A percentile compares a stretch with the other conserved stretches of the same genome.
phyloP scores from a whole-genome alignment of 2,113 vertebrate species.

The Ctenomys sociabilis region DNA sequence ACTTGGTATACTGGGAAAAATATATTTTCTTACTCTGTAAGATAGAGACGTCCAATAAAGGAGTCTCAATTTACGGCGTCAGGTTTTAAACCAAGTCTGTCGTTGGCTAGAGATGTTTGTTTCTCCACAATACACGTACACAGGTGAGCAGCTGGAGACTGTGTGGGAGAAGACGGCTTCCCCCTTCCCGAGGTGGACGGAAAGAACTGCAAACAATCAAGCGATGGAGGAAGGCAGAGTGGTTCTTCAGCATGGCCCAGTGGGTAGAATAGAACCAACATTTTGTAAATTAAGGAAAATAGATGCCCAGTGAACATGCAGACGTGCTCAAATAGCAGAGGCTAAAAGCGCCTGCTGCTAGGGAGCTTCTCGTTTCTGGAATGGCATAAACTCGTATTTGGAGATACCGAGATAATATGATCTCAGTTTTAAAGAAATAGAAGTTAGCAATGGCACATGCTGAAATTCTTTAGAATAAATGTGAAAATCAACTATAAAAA shows the following conservation, averaged over 20 bases:
- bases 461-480: slow-evolving; percentile 10
- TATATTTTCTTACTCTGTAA: slow-evolving; percentile 2
- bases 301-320: neutral
- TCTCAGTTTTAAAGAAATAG: slow-evolving; percentile 5
- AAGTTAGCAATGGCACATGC: neutral
- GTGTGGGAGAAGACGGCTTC: neutral
- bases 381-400: neutral
- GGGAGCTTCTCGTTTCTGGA: neutral
- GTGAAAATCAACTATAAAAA: neutral
- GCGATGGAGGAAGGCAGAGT: neutral
- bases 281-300: neutral
- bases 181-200: neutral
- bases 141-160: neutral
- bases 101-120: neutral
- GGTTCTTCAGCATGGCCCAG: neutral
- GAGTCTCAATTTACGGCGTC: neutral
- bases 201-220: neutral
- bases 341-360: neutral
- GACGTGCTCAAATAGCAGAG: neutral
- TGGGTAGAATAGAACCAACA: neutral
- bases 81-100: neutral
- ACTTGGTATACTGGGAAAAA: slow-evolving; percentile 33
- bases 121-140: neutral
- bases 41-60: neutral
- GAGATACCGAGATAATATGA: neutral